These are phyloP conservation scores for Holacanthus passer DNA, from an alignment of 2,113 vertebrate genomes.

Conservation along the genomic window DNA sequence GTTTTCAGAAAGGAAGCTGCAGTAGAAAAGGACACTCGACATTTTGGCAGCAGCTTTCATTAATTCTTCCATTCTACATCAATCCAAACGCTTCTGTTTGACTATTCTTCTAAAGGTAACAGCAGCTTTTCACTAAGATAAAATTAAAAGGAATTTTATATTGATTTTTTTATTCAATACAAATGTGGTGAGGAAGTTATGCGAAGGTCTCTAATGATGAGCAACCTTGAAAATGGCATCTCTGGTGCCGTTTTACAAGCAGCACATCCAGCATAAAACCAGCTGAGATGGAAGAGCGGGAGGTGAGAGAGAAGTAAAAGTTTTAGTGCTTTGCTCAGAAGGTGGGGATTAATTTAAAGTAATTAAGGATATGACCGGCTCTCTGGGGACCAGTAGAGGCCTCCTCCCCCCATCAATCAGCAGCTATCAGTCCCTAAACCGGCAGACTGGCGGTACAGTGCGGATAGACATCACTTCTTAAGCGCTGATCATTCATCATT, in stretches of 20 bases:
- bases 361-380: constrained; percentile 69
- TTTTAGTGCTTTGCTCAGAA: constrained; percentile 49
- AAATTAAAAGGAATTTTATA: background rate
- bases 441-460: constrained; percentile 40
- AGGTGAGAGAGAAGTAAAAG: constrained; percentile 41
- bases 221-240: constrained; percentile 1
- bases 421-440: constrained; percentile 46
- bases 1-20: constrained; percentile 31
- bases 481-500: constrained; percentile 59
- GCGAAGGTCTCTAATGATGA: constrained; percentile 2
- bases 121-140: background rate
- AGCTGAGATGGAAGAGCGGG: background rate
- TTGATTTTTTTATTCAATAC: background rate
- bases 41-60: constrained; percentile 41
- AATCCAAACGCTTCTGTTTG: constrained; percentile 16
- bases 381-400: constrained; percentile 43
- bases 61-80: constrained; percentile 32
- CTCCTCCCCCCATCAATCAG: constrained; percentile 59
- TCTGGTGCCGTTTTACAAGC: background rate
- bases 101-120: background rate
- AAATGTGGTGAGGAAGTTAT: background rate
- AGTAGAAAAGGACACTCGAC: constrained; percentile 11
- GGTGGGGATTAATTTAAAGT: constrained; percentile 71
- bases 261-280: background rate
- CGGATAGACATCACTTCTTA: constrained; percentile 61